These are phyloP conservation scores for Agonum fuliginosum DNA, from an alignment of 2,888 invertebrate genomes.

Conservation along the genomic window DNA sequence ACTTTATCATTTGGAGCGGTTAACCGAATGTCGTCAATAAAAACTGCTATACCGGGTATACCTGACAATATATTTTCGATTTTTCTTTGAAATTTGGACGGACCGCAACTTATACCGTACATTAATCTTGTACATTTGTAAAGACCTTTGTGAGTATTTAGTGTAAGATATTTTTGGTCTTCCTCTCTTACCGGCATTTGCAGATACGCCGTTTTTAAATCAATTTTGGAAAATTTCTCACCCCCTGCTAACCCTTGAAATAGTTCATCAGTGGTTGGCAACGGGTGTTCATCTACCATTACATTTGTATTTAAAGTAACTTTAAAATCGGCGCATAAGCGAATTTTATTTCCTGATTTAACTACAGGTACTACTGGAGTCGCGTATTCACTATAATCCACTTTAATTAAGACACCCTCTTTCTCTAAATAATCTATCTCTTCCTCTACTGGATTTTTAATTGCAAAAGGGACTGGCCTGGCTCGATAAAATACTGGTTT, in stretches of 20 bases:
- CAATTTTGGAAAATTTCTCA: slow-evolving; percentile 63
- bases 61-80: slow-evolving; percentile 65
- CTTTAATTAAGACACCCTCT: not conserved
- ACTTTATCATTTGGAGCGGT: slow-evolving; percentile 47
- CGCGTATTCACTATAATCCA: slow-evolving; percentile 12
- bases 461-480: slow-evolving; percentile 63
- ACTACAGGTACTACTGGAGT: slow-evolving; percentile 30
- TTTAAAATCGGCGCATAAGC: slow-evolving; percentile 61
- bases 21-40: slow-evolving; percentile 65
- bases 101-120: slow-evolving; percentile 66
- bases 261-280: slow-evolving; percentile 64
- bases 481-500: slow-evolving; percentile 60
- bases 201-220: slow-evolving; percentile 61
- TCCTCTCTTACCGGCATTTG: slow-evolving; percentile 60
- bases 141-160: slow-evolving; percentile 65
- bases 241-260: slow-evolving; percentile 60
- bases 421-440: slow-evolving; percentile 64
- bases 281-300: slow-evolving; percentile 64
- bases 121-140: slow-evolving; percentile 65
- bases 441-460: slow-evolving; percentile 57
- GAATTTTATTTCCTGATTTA: slow-evolving; percentile 59
- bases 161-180: slow-evolving; percentile 63
- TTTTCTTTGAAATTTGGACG: slow-evolving; percentile 67
- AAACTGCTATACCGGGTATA: slow-evolving; percentile 63
- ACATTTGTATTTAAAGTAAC: slow-evolving; percentile 65